These are phyloP conservation scores for Ataeniobius toweri DNA, from an alignment of 2,797 vertebrate genomes.

Conservation along the genomic window DNA sequence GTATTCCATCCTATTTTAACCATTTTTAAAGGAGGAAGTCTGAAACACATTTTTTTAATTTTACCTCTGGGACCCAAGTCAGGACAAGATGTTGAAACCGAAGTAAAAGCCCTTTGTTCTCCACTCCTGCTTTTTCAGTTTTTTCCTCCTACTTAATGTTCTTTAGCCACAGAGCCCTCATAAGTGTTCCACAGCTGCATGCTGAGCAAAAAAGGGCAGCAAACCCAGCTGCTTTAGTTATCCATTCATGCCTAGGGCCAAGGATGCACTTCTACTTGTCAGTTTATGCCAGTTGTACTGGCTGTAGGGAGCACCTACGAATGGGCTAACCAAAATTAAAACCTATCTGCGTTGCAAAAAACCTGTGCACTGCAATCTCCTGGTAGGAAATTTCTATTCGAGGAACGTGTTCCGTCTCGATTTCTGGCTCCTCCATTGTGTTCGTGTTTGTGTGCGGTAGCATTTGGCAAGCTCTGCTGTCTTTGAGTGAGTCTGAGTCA, in stretches of 20 bases:
- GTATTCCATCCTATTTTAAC: constrained; percentile 3
- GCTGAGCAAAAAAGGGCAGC: constrained; percentile 35
- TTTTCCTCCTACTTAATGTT: constrained; percentile 14
- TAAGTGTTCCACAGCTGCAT: constrained; percentile 47
- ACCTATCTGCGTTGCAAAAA: constrained; percentile 23
- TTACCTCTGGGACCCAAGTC: constrained; percentile 26
- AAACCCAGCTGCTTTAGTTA: constrained; percentile 29
- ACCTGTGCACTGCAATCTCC: constrained; percentile 39
- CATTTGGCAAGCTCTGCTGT: constrained; percentile 34
- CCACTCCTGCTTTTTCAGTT: constrained; percentile 7
- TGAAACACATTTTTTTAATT: constrained; percentile 20
- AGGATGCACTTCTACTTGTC: constrained; percentile 29
- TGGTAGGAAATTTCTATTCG: constrained; percentile 21
- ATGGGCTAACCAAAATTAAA: constrained; percentile 35
- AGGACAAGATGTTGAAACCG: constrained; percentile 41
- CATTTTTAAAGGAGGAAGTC: constrained; percentile 29
- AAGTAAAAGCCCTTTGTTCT: constrained; percentile 59
- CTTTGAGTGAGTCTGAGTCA: constrained; percentile 56
- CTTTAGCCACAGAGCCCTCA: constrained; percentile 31
- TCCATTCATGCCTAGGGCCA: constrained; percentile 23
- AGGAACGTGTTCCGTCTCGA: constrained; percentile 18
- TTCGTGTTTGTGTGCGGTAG: constrained; percentile 55
- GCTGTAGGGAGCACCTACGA: constrained; percentile 15
- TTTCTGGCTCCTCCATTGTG: constrained; percentile 46
- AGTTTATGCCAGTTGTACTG: constrained; percentile 26